Evolutionary conservation across 2,113 vertebrate genomes (phyloP).

Genomic region (Tychaedon coryphoeus): DNA sequence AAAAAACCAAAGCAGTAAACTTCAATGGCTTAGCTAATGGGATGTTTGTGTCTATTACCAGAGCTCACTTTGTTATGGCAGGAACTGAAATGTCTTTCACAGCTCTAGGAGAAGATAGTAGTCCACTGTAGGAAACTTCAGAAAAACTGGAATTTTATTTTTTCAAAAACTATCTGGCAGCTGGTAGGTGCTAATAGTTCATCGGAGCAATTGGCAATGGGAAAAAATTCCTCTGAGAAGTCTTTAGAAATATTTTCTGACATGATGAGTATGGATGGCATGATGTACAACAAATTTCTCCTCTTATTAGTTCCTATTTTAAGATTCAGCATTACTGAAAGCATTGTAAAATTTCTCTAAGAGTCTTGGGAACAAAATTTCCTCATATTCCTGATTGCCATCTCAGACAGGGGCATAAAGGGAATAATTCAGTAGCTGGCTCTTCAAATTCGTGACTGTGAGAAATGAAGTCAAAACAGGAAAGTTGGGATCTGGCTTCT

Average conservation of each 20-base stretch:
- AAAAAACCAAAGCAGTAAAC: not conserved
- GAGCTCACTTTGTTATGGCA: not conserved
- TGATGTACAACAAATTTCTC: not conserved
- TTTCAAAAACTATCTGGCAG: not conserved
- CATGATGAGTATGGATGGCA: not conserved
- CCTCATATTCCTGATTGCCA: not conserved
- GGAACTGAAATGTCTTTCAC: not conserved
- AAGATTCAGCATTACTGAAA: not conserved
- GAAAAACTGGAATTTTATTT: not conserved
- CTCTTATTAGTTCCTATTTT: not conserved
- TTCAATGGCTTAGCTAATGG: not conserved
- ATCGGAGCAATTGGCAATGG: not conserved
- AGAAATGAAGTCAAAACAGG: not conserved
- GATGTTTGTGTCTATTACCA: not conserved
- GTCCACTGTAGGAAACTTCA: not conserved
- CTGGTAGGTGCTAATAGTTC: not conserved
- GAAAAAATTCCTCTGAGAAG: not conserved
- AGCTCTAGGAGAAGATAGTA: not conserved
- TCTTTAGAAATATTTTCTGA: not conserved
- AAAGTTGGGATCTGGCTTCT: not conserved
- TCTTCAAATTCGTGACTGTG: not conserved
- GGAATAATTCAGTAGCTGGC: not conserved
- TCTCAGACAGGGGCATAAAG: not conserved
- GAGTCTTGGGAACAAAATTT: not conserved
- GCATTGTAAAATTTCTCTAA: not conserved